Percentiles rank a stretch among this genome's conserved stretches.
Evolutionary conservation across 2,888 invertebrate genomes (phyloP).

Genomic region (Odontocerum albicorne): DNA sequence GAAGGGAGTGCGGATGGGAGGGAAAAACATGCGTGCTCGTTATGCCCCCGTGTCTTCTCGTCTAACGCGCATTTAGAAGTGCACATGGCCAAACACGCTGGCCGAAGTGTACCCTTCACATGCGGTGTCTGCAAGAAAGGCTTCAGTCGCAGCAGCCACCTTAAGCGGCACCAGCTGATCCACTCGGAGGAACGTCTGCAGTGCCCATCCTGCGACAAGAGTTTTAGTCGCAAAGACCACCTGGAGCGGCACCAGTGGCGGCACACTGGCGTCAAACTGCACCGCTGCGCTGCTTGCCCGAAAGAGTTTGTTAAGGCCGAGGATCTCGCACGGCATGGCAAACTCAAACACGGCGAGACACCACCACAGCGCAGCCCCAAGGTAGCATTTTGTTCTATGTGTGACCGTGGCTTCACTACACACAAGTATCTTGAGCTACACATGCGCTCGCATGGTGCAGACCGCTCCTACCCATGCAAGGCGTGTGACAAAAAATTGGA

Average conservation of each 20-base stretch:
- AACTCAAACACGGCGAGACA: background rate
- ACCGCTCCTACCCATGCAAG: conserved; percentile 44
- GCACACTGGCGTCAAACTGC: conserved; percentile 38
- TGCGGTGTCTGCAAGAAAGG: conserved; percentile 31
- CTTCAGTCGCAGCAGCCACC: conserved; percentile 42
- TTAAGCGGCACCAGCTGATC: conserved; percentile 45
- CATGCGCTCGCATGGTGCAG: conserved; percentile 45
- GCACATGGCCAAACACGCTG: conserved; percentile 14
- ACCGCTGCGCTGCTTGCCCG: conserved; percentile 4
- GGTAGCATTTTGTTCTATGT: conserved; percentile 45
- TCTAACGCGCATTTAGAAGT: conserved; percentile 3
- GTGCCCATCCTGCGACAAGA: conserved; percentile 45
- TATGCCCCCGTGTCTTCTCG: conserved; percentile 5
- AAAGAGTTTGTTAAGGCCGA: background rate
- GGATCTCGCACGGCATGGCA: background rate
- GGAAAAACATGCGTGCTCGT: conserved; percentile 6
- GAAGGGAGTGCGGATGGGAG: background rate
- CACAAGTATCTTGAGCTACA: conserved; percentile 49
- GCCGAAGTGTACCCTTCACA: conserved; percentile 8
- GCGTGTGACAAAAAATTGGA: conserved; percentile 47
- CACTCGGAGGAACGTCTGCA: conserved; percentile 45
- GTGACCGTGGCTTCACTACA: conserved; percentile 47
- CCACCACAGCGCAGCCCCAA: conserved; percentile 41
- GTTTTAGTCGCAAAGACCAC: conserved; percentile 44
- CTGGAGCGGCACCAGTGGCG: conserved; percentile 44